Base-by-base conservation (phyloP, 2,888 invertebrate genomes). In the Julus scandinavius region DNA sequence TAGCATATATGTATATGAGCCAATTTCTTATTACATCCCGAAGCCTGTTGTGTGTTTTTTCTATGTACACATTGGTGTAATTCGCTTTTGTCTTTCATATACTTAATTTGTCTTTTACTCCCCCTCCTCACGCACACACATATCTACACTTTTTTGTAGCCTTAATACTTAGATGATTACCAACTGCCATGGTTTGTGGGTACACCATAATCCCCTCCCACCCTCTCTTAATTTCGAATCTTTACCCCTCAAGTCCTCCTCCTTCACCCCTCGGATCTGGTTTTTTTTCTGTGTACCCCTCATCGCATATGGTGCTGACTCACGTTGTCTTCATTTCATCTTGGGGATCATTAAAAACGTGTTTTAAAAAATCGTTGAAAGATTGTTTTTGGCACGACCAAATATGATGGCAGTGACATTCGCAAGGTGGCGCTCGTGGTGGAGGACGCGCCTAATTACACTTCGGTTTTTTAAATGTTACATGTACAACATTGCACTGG, bases 341-440 rank as follows among this genome's bases (percentile, higher is more conserved):
- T 63, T 63, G 63, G 63, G 63, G 63, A 63, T 63, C 63, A 63
- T 63, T 63, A 63, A 63, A 63, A 63, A 63, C 20, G 63, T 63
- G 63, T 63, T 63, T 63, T 63, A 17, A 63, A n/a, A 63, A 63
- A 63, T 63, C 63, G 63, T 63, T 63, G 63, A 63, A 63, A 63
- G 63, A 63, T 63, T 63, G 63, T 63, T n/a, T n/a, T 63, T 13
- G 63, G 4, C 63, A 63, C 63, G 20, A 63, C n/a, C 4, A 17
- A 20, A 17, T 20, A 63, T 17, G 11, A n/a, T 17, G n/a, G 63
- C n/a, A 7, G 7, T 4, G 63, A 17, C 63, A 13, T 7, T n/a
- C 63, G 63, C 2, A 6, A 63, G 63, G 7, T n/a, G 63, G 63
- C 63, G 63, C 63, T 20, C 9, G 2, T n/a, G 63, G 6, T 49